phyloP scores from a whole-genome alignment of 2,888 invertebrate genomes.

The Plebejus anna region DNA sequence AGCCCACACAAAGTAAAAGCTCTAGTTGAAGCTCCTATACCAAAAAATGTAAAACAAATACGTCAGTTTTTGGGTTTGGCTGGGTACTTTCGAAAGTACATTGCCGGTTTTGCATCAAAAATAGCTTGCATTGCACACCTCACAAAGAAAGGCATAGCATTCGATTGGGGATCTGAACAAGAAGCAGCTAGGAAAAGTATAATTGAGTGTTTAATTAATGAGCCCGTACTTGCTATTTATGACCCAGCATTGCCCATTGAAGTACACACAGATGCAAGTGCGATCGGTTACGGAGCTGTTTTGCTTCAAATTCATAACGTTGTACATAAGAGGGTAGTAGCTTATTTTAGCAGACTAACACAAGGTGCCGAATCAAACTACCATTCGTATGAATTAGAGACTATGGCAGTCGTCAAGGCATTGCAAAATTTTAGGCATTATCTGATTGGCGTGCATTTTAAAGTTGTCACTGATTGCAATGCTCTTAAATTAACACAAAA shows the following conservation, averaged over 20 bases:
- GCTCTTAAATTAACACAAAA: slow-evolving; percentile 41
- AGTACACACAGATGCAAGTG: slow-evolving; percentile 43
- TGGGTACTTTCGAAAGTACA: slow-evolving; percentile 34
- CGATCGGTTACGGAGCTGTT: slow-evolving; percentile 40
- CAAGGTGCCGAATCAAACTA: slow-evolving; percentile 37
- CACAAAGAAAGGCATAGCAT: slow-evolving; percentile 28
- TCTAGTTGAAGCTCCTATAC: slow-evolving; percentile 35
- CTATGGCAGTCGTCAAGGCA: slow-evolving; percentile 38
- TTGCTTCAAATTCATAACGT: slow-evolving; percentile 37
- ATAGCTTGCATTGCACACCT: slow-evolving; percentile 1
- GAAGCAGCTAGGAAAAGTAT: not conserved
- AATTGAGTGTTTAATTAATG: slow-evolving; percentile 24
- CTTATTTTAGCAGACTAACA: slow-evolving; percentile 37
- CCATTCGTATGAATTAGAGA: slow-evolving; percentile 38
- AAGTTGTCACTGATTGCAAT: slow-evolving; percentile 45
- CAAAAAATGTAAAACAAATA: slow-evolving; percentile 33
- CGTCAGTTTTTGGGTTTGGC: too few species aligned
- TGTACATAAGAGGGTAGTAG: slow-evolving; percentile 29
- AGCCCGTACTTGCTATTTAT: slow-evolving; percentile 30
- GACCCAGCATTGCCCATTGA: slow-evolving; percentile 38
- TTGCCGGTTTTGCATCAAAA: slow-evolving; percentile 11
- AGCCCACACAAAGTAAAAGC: slow-evolving; percentile 40
- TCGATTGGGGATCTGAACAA: slow-evolving; percentile 24
- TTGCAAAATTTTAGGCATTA: slow-evolving; percentile 39
- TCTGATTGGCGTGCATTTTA: slow-evolving; percentile 36